Conservation (phyloP, 2,797 vertebrate genomes). For the Ibycter americanus region DNA sequence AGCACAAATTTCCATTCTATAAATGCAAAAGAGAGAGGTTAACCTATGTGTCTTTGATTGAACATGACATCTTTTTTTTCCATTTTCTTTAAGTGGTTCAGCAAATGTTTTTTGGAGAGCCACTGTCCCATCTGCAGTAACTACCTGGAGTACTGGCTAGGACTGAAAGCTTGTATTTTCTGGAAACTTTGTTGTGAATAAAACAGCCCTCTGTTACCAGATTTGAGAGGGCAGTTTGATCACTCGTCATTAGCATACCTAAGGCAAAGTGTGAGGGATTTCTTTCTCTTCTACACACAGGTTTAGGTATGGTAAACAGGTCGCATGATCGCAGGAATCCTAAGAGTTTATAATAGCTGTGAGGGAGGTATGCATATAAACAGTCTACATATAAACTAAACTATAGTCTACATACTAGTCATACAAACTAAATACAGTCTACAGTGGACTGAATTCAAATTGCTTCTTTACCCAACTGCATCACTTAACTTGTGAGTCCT, state of each 20-base stretch:
- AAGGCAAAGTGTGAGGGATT: background rate
- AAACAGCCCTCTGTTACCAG: background rate
- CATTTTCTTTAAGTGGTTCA: background rate
- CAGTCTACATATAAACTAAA: background rate
- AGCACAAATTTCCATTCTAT: background rate
- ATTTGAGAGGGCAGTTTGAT: background rate
- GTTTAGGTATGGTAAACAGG: background rate
- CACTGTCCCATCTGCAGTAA: background rate
- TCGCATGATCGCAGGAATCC: background rate
- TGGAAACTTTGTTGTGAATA: background rate
- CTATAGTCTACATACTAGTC: too few relatives aligned
- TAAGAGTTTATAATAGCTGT: background rate
- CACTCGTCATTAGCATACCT: background rate
- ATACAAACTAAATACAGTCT: too few relatives aligned
- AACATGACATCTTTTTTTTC: conserved; percentile 21
- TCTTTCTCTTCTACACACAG: background rate
- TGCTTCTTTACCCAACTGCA: background rate
- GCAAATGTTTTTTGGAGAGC: background rate
- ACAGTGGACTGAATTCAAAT: background rate
- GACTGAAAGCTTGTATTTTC: background rate
- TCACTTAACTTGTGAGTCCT: accelerated
- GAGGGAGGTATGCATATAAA: background rate
- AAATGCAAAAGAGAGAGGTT: background rate
- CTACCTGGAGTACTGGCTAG: background rate
- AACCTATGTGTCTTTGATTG: background rate